phyloP scores from a whole-genome alignment of 2,113 vertebrate species.

The Peromyscus leucopus region DNA sequence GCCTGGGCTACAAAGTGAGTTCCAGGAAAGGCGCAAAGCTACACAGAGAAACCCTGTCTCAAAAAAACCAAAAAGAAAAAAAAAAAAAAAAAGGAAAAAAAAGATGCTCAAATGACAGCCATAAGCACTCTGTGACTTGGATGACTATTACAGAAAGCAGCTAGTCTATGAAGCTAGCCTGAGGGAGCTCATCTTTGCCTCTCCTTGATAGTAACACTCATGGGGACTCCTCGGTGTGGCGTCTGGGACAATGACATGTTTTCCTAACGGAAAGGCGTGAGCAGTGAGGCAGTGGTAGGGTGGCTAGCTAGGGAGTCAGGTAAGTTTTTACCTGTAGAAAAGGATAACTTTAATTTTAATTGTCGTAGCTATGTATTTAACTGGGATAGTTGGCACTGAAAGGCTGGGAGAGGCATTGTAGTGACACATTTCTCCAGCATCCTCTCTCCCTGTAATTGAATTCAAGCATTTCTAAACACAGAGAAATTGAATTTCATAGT shows the following conservation, averaged over 20 bases:
- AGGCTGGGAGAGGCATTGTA: neutral
- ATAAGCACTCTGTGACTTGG: neutral
- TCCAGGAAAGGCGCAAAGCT: too few species aligned
- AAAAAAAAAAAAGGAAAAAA: too few species aligned
- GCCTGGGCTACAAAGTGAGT: too few species aligned
- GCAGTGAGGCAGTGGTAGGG: neutral
- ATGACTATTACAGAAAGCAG: neutral
- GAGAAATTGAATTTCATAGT: conserved; percentile 10
- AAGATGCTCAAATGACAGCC: neutral
- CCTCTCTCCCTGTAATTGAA: neutral
- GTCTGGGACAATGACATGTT: neutral
- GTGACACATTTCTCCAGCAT: neutral
- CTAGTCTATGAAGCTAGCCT: neutral
- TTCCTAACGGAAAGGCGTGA: neutral
- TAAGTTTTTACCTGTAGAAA: neutral
- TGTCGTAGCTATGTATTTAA: neutral
- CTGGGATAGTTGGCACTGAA: neutral
- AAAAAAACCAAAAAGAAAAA: too few species aligned
- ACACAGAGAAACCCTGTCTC: too few species aligned
- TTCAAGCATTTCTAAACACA: conserved; percentile 30
- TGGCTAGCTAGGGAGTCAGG: neutral
- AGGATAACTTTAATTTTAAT: neutral
- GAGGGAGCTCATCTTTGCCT: neutral
- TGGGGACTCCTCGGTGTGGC: neutral
- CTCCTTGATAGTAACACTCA: neutral